These are phyloP conservation scores for Eublepharis macularius DNA, from an alignment of 2,113 vertebrate genomes.

Conservation along the genomic window DNA sequence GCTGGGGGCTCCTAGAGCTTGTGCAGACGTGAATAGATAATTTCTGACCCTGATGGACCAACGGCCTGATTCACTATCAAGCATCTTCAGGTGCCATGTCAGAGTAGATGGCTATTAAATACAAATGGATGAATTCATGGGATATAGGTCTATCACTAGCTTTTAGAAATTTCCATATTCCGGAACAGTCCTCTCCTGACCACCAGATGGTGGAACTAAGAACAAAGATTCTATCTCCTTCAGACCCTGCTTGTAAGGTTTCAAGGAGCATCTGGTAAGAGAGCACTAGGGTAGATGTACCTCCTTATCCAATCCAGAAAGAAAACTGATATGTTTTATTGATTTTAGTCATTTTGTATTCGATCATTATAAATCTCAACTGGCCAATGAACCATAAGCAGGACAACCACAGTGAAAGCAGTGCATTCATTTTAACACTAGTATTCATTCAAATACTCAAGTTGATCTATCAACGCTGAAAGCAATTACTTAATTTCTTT, in stretches of 20 bases:
- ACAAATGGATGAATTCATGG: neutral
- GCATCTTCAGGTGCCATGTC: neutral
- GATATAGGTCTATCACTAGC: too few species aligned
- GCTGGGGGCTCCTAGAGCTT: too few species aligned
- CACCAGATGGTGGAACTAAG: neutral
- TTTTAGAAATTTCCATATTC: neutral
- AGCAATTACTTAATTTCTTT: conserved; percentile 25
- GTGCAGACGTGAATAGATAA: too few species aligned
- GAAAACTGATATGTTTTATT: neutral
- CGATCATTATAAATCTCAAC: neutral
- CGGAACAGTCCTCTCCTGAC: too few species aligned
- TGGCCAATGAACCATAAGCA: neutral
- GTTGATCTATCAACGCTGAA: neutral
- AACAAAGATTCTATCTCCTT: neutral
- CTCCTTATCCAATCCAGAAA: neutral
- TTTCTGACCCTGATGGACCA: too few species aligned
- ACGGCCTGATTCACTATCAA: too few species aligned
- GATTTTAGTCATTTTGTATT: neutral
- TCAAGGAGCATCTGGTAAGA: neutral
- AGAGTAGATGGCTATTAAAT: neutral
- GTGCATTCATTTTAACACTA: neutral
- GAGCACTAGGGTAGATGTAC: neutral
- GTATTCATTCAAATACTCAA: neutral
- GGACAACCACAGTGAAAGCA: neutral
- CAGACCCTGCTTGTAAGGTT: neutral